Base-by-base conservation (phyloP, 1,140 invertebrate genomes). In the Ceratina australensis region DNA sequence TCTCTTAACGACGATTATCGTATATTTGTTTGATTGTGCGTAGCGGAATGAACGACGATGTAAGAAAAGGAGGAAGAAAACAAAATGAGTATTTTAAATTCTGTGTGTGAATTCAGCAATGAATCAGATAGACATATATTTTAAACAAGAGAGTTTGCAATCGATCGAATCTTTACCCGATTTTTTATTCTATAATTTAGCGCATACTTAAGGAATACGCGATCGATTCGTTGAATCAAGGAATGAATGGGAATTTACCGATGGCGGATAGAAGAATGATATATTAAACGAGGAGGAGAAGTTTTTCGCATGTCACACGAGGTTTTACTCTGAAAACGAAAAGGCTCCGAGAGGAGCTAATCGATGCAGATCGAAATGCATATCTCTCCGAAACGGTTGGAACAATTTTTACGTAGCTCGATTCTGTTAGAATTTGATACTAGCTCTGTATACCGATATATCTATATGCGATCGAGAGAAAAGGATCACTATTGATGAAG, bases 391-490 rank as follows among this genome's bases (percentile, higher is more conserved):
- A 82, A 86, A 83, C 63, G 77, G 59, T 80, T 85, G 82, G 82
- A 85, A 86, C 79, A 84, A 86, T 86, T 87, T 85, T 86, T 86
- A 78, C 54, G 79, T 83, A 81, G 74, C 66, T 61, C 72, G 76
- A 80, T 83, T 83, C 76, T 71, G 71, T 86, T 87, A 83, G 85
- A 72, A 80, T 86, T 87, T 86, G 80, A 87, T 88, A 85, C 77
- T 78, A 85, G 68, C 72, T 79, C 81, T 86, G 78, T 86, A 85
- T 85, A 85, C 78, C 81, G 26, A 86, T 79, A 82, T 72, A 67
- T 69, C 77, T 85, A 81, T 77, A 85, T 81, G 75, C 81, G 81
- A 78, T 82, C 77, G 59, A 65, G 50, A 67, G 22, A 66, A 66
- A 67, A 67, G 86, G 64, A 83, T 75, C 68, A 73, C 66, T 82